Evolutionary conservation across 2,113 vertebrate genomes (phyloP).

Genomic region (Sterrhoptilus dennistouni): DNA sequence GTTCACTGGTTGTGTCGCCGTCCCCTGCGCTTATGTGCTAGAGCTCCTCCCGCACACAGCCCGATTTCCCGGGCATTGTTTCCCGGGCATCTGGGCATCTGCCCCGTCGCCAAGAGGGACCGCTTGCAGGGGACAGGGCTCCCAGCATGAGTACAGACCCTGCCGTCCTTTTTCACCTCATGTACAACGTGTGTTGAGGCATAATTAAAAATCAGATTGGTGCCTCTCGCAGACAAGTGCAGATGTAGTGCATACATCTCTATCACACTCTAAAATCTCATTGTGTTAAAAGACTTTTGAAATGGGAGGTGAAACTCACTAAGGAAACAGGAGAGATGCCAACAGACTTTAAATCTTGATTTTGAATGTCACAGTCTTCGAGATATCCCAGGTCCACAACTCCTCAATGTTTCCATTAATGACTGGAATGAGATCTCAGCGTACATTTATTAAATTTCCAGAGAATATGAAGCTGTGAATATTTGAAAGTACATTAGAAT

Average conservation of each 20-base stretch:
- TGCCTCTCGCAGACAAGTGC: neutral
- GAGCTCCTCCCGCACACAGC: accelerated
- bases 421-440: neutral
- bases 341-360: neutral
- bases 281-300: neutral
- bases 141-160: neutral
- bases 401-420: neutral
- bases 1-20: accelerated
- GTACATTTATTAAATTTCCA: neutral
- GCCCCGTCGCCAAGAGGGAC: accelerated
- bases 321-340: neutral
- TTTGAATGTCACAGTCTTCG: neutral
- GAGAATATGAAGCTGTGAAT: neutral
- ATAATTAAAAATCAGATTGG: neutral
- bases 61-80: too few relatives aligned
- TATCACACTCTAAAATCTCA: neutral
- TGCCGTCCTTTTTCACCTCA: accelerated
- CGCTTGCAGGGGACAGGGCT: accelerated
- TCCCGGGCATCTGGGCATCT: neutral
- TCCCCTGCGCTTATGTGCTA: too few relatives aligned
- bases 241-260: neutral
- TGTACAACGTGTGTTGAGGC: accelerated
- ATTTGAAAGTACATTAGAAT: neutral
- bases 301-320: neutral
- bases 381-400: neutral